Evolutionary conservation across 2,113 vertebrate genomes (phyloP), one percentile per base, ranked within the genome.

Genomic region (Ptilonorhynchus violaceus): DNA sequence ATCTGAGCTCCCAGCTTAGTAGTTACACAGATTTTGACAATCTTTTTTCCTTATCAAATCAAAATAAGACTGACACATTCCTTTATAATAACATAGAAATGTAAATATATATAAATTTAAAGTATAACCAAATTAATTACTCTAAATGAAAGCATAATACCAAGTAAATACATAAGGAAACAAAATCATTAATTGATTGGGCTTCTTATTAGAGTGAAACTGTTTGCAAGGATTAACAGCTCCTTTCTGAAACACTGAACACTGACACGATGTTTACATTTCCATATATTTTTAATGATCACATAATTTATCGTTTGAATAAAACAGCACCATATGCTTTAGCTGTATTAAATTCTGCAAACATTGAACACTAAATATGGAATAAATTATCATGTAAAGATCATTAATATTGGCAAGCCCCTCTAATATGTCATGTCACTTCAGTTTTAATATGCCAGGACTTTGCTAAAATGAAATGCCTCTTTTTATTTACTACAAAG

Each of bases 241-340:
- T 91, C 30, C 58, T 80, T 92, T 88, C 75, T 93, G 84, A 96
- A 85, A 80, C 42, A 47, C 27, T 92, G 84, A 94, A 85, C 86
- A 86, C 87, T 93, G 84, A 94, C 95, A 91, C 1, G 5, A 41
- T 92, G 82, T 90, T 96, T 96, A 94, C 90, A 93, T 82, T 93
- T 91, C 83, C 94, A 85, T 96, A 72, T 92, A 94, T 94, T 96
- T 96, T 94, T 93, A 93, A 96, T 89, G 95, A 96, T 89, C 46
- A 72, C 88, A 84, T 63, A 88, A 44, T 96, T 95, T 93, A 81
- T 44, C 0, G 2, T 92, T 96, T 94, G 92, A 94, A 88, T 86
- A 89, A 53, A 95, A 83, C 41, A 93, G 60, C 46, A 74, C 68
- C 86, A 92, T 93, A 91, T 93, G 92, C 70, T 86, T 73, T 46